A percentile compares a stretch with the other conserved stretches of the same genome.
These are phyloP conservation scores for Sebastes cheni DNA, from an alignment of 2,797 vertebrate species.

Conservation along the genomic window DNA sequence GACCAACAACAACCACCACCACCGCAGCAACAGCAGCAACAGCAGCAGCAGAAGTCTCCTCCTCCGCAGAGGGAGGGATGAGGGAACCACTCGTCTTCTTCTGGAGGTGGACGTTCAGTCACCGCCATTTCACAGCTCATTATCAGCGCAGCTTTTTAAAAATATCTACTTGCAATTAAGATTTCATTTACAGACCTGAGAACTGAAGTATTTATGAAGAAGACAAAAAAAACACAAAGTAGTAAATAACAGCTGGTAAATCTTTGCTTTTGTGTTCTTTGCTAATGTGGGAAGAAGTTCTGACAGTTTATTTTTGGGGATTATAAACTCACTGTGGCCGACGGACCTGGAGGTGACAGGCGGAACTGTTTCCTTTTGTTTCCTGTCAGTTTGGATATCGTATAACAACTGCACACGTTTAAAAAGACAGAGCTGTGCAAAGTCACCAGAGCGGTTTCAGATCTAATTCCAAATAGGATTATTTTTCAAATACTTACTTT, in stretches of 20 bases:
- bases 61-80: conserved; percentile 53
- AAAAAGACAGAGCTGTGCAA: neutral
- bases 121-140: neutral
- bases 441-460: neutral
- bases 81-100: neutral
- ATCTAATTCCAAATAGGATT: neutral
- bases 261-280: neutral
- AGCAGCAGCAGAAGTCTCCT: conserved; percentile 35
- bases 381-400: neutral
- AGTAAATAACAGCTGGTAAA: neutral
- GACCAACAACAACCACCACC: conserved; percentile 73
- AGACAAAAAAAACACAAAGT: neutral
- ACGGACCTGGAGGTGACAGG: neutral
- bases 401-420: neutral
- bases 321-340: neutral
- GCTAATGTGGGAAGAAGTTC: neutral
- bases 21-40: conserved; percentile 55
- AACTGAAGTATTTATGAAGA: neutral
- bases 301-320: neutral
- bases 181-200: neutral
- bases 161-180: neutral
- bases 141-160: neutral
- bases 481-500: neutral
- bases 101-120: neutral
- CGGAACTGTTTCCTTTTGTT: neutral